phyloP scores from a whole-genome alignment of 2,113 vertebrate genomes.

The Mesoclemmys tuberculata region DNA sequence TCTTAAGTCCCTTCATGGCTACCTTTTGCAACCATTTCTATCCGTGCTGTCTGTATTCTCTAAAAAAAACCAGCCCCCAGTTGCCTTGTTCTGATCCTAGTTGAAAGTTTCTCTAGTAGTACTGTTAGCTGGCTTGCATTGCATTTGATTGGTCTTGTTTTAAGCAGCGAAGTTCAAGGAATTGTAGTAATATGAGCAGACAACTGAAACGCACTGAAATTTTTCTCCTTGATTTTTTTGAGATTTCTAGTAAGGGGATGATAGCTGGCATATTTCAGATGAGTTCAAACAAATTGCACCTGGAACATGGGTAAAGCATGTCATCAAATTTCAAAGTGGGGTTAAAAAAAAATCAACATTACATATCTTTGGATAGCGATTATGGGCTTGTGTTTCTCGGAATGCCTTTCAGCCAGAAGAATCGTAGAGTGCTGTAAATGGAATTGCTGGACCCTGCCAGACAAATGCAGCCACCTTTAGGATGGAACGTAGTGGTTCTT shows the following conservation, averaged over 20 bases:
- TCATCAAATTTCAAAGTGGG: neutral
- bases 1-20: neutral
- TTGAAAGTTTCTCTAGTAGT: neutral
- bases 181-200: neutral
- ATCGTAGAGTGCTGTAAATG: neutral
- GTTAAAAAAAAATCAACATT: neutral
- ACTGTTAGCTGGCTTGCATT: rapidly evolving
- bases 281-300: neutral
- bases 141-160: neutral
- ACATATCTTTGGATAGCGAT: neutral
- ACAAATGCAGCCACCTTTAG: neutral
- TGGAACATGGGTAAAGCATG: neutral
- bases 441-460: neutral
- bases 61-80: too few relatives aligned
- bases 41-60: neutral
- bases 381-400: neutral
- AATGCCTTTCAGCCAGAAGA: neutral
- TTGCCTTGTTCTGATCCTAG: rapidly evolving
- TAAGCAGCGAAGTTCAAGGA: neutral
- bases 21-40: neutral
- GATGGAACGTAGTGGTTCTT: neutral
- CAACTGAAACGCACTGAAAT: neutral
- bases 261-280: neutral
- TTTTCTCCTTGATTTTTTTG: too few relatives aligned
- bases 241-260: neutral